phyloP scores from a whole-genome alignment of 1,140 invertebrate species.

The Stegodyphus dumicola region DNA sequence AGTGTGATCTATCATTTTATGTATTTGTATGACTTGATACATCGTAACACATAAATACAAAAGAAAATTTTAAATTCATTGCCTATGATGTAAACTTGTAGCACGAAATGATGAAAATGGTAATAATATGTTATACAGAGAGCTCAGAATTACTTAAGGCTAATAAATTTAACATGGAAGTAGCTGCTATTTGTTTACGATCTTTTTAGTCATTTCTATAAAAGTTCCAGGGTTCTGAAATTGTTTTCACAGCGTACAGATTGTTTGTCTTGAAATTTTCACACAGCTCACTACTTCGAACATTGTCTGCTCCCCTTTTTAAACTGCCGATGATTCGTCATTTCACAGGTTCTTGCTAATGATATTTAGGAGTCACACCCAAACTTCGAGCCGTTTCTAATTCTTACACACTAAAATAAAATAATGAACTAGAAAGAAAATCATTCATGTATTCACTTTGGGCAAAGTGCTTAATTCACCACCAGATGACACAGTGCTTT shows the following conservation, averaged over 20 bases:
- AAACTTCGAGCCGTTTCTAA: too few species aligned
- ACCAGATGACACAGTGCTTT: neutral
- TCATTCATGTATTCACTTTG: too few species aligned
- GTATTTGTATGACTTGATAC: too few species aligned
- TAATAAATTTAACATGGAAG: constrained; percentile 6
- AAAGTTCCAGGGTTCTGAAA: neutral
- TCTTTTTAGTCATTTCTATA: neutral
- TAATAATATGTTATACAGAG: too few species aligned
- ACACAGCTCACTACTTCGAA: neutral
- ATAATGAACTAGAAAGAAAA: too few species aligned
- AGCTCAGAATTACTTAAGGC: neutral
- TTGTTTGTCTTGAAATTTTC: neutral
- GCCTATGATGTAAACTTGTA: too few species aligned
- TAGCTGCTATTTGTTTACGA: neutral
- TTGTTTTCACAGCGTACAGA: neutral
- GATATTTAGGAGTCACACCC: neutral
- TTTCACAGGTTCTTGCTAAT: neutral
- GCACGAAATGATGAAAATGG: too few species aligned
- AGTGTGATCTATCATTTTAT: too few species aligned
- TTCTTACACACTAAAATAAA: too few species aligned
- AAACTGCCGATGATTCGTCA: neutral
- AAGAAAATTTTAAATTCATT: too few species aligned
- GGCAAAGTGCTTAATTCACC: too few species aligned
- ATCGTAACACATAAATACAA: too few species aligned
- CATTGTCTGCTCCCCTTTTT: neutral